These are phyloP conservation scores for Nephrotoma guestfalica DNA, from an alignment of 2,888 invertebrate species.

Conservation along the genomic window DNA sequence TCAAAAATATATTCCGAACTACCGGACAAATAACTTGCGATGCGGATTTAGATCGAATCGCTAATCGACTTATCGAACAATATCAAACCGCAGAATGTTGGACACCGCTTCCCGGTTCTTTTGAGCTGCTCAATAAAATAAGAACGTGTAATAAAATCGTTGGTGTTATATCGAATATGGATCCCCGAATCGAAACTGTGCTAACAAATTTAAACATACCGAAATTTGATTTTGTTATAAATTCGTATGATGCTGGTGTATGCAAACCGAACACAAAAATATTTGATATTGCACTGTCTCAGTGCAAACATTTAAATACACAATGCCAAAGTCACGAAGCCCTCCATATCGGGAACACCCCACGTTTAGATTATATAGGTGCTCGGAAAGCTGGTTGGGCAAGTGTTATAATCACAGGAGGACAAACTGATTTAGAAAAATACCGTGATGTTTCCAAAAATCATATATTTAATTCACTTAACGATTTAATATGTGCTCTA, in stretches of 20 bases:
- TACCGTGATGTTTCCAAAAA: constrained; percentile 8
- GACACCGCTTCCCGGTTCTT: constrained; percentile 46
- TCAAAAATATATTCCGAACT: constrained; percentile 21
- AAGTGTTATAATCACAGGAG: constrained; percentile 25
- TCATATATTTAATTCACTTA: constrained; percentile 18
- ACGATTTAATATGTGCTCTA: constrained; percentile 14
- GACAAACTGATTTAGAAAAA: constrained; percentile 8
- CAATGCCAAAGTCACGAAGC: constrained; percentile 41
- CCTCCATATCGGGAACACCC: constrained; percentile 71
- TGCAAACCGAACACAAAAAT: constrained; percentile 24
- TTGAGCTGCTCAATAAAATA: constrained; percentile 40
- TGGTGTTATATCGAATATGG: constrained; percentile 83
- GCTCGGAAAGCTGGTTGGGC: constrained; percentile 61
- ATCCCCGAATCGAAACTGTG: constrained; percentile 58
- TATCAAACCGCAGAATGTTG: constrained; percentile 61
- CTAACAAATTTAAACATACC: constrained; percentile 45
- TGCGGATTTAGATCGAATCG: constrained; percentile 28
- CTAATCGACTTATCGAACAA: constrained; percentile 43
- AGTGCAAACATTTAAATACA: constrained; percentile 22
- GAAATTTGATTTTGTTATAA: constrained; percentile 63
- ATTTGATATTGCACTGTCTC: constrained; percentile 35
- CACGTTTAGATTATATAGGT: constrained; percentile 59
- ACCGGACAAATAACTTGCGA: constrained; percentile 16
- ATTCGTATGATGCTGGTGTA: constrained; percentile 58
- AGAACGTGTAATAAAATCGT: constrained; percentile 28